phyloP scores from a whole-genome alignment of 1,140 invertebrate species.

The Polypedilum pembai region DNA sequence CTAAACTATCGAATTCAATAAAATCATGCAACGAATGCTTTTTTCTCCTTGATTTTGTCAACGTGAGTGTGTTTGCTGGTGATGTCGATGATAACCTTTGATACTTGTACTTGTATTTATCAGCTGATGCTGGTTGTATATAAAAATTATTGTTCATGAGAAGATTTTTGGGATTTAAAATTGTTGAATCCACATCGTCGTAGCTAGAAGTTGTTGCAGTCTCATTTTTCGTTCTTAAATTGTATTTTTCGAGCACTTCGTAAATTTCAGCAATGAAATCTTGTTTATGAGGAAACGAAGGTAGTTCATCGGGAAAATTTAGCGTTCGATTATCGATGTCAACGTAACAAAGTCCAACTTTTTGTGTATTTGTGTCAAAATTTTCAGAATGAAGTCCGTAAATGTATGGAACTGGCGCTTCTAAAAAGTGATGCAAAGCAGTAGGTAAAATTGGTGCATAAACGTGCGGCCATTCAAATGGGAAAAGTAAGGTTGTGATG shows the following conservation, averaged over 20 bases:
- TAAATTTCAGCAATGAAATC: slow-evolving; percentile 81
- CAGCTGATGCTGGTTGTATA: slow-evolving; percentile 35
- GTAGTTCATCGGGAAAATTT: slow-evolving; percentile 92
- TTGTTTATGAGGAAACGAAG: slow-evolving; percentile 80
- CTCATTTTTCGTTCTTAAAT: slow-evolving; percentile 42
- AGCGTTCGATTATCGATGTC: slow-evolving; percentile 89
- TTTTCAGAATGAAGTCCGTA: slow-evolving; percentile 75
- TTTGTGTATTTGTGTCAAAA: slow-evolving; percentile 52
- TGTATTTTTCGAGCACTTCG: slow-evolving; percentile 68
- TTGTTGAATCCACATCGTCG: slow-evolving; percentile 36
- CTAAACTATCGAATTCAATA: slow-evolving; percentile 30
- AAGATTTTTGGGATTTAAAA: slow-evolving; percentile 35
- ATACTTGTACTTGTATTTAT: slow-evolving; percentile 31
- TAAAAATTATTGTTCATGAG: slow-evolving; percentile 24
- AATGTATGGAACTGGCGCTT: slow-evolving; percentile 97
- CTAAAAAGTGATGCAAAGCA: slow-evolving; percentile 91
- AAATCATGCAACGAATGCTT: slow-evolving; percentile 38
- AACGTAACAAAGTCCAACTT: slow-evolving; percentile 85
- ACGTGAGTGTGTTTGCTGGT: slow-evolving; percentile 37
- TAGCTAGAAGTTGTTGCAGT: slow-evolving; percentile 30
- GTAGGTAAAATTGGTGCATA: slow-evolving; percentile 97
- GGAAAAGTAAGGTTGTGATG: slow-evolving; percentile 81
- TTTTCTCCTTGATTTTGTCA: slow-evolving; percentile 44
- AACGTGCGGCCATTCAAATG: slow-evolving; percentile 96
- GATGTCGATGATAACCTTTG: background rate